A percentile compares a stretch with the other conserved stretches of the same genome.
These are phyloP conservation scores for Phocides pigmalion DNA, from an alignment of 1,140 invertebrate genomes.

Conservation along the genomic window DNA sequence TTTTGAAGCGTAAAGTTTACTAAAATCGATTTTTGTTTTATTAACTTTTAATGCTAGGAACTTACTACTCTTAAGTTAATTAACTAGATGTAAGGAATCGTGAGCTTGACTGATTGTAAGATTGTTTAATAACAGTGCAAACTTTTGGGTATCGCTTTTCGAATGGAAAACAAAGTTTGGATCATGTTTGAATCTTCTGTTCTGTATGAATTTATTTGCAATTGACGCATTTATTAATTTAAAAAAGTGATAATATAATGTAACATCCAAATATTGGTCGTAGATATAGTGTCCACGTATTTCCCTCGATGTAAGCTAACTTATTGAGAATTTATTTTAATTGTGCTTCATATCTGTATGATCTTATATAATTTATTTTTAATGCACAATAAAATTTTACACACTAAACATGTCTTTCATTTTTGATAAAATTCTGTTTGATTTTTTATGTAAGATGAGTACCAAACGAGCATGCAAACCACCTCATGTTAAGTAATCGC, in stretches of 20 bases:
- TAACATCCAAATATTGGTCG: conserved; percentile 23
- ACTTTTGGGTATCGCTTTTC: conserved; percentile 57
- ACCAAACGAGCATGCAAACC: too few species aligned
- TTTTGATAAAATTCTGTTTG: too few species aligned
- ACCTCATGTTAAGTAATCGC: too few species aligned
- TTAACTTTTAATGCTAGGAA: background rate
- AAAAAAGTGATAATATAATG: conserved; percentile 62
- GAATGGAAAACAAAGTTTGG: conserved; percentile 59
- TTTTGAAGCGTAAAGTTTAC: too few species aligned
- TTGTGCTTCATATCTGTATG: conserved; percentile 54
- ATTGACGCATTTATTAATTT: conserved; percentile 69
- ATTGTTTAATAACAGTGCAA: conserved; percentile 58
- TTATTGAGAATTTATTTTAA: conserved; percentile 54
- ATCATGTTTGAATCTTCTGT: conserved; percentile 53
- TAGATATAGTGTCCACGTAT: conserved; percentile 25
- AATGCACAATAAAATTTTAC: conserved; percentile 76
- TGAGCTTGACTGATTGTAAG: conserved; percentile 48
- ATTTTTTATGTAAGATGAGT: too few species aligned
- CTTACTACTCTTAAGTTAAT: conserved; percentile 35
- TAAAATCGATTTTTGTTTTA: background rate
- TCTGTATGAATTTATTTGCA: conserved; percentile 37
- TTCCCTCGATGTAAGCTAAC: conserved; percentile 50
- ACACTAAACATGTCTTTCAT: conserved; percentile 43
- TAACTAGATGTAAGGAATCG: conserved; percentile 48
- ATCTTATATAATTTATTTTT: conserved; percentile 56